Base-by-base conservation (phyloP, 2,113 vertebrate species). In the Acanthisitta chloris region DNA sequence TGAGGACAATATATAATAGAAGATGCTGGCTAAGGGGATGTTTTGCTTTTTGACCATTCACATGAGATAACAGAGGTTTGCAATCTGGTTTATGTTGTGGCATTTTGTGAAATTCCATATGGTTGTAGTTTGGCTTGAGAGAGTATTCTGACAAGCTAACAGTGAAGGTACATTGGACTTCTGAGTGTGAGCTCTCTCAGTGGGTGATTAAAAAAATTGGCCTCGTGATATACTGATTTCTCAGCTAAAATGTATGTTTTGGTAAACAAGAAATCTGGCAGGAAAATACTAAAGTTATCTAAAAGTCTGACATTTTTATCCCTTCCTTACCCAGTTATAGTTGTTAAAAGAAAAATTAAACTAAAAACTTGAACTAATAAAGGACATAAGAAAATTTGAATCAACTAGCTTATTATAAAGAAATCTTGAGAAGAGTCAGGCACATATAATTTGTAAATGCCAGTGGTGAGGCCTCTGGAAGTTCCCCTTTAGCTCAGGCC, bases 401-500 rank as follows among this genome's bases (percentile, higher is more conserved):
- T 64, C 34, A 59, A 34, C 24, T 29, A 59, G 17, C 12, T 70
- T 55, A 46, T 28, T 55, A 15, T 31, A 52, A 59, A 59, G n/a
- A 64, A 86, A 36, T 61, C 25, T 55, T 58, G 7, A 14, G 6
- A 80, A 49, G 29, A 38, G 16, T 34, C 52, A 79, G 76, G 25
- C 58, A 38, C 3, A 4, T 49, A 4, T 11, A 34, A 48, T 42
- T 79, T 82, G 5, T 58, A 26, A 29, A 17, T 81, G 29, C 18
- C 36, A 45, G 12, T 46, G 24, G 26, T 46, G 48, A 31, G 49
- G 25, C 4, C 21, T 0, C 16, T 2, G 0, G 14, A 69, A 79
- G 19, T 64, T 89, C 12, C 7, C 21, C 6, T 46, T 5, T 23
- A 51, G 26, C n/a, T 74, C 51, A 42, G 34, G 5, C 17, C 34